These are phyloP conservation scores for Epinephelus moara DNA, from an alignment of 2,113 vertebrate genomes.

Conservation along the genomic window DNA sequence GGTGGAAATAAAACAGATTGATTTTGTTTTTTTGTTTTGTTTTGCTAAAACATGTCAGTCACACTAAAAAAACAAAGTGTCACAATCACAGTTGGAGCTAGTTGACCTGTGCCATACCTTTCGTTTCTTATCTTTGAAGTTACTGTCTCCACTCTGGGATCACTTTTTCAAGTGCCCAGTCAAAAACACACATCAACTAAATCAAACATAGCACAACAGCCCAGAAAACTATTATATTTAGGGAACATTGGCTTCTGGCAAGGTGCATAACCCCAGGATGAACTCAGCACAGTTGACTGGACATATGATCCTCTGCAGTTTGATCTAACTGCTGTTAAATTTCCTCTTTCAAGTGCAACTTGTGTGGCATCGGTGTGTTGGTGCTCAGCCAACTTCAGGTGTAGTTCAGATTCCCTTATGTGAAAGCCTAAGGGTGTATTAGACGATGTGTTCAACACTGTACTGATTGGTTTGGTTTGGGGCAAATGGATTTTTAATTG, in stretches of 20 bases:
- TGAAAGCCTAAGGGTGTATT: background rate
- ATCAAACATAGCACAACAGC: background rate
- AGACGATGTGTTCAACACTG: background rate
- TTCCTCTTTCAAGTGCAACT: no score
- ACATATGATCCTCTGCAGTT: conserved; percentile 8
- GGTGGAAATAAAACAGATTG: conserved; percentile 1
- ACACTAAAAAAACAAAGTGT: background rate
- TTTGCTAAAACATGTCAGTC: background rate
- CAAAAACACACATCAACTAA: background rate
- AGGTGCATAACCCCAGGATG: conserved; percentile 7
- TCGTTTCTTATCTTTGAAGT: background rate
- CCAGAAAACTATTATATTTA: background rate
- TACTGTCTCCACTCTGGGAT: background rate
- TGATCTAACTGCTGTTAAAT: conserved; percentile 7
- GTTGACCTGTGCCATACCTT: background rate
- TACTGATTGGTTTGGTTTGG: background rate
- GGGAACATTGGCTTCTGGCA: conserved; percentile 22
- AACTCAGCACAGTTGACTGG: conserved; percentile 18
- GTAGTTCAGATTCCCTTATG: background rate
- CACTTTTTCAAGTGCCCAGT: background rate
- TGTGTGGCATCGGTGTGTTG: background rate
- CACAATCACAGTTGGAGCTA: background rate
- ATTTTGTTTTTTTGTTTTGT: background rate
- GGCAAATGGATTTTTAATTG: background rate
- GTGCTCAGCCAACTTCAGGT: background rate